Percentiles rank a stretch among this genome's conserved stretches.
These are phyloP conservation scores for Gari tellinella DNA, from an alignment of 2,888 invertebrate species.

Conservation along the genomic window DNA sequence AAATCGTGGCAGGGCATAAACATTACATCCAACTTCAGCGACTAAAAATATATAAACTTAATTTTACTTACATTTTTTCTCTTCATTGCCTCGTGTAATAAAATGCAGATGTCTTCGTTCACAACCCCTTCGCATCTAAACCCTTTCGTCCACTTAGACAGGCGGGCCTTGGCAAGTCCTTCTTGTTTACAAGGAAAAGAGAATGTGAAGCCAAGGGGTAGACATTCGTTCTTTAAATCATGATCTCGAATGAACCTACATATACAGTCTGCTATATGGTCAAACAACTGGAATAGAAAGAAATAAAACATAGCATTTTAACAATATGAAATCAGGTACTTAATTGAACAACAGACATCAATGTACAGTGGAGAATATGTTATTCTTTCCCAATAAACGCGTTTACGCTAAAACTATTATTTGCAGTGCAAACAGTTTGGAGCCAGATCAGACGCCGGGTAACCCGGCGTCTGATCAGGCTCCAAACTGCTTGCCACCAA, in stretches of 20 bases:
- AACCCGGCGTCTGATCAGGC: no score
- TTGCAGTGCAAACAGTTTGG: no score
- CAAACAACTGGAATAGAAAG: constrained; percentile 89
- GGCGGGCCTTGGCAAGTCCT: constrained; percentile 93
- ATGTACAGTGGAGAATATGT: no score
- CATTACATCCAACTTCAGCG: no score
- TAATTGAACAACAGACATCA: no score
- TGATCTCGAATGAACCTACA: constrained; percentile 95
- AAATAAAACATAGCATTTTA: background rate
- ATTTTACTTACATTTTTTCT: constrained; percentile 85
- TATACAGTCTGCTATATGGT: constrained; percentile 97
- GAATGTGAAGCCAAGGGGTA: constrained; percentile 97
- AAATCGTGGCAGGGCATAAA: no score
- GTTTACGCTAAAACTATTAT: no score
- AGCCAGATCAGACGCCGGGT: no score
- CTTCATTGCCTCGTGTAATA: constrained; percentile 93
- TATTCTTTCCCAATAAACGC: no score
- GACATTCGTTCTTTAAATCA: constrained; percentile 85
- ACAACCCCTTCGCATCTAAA: constrained; percentile 96
- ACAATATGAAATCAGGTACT: no score
- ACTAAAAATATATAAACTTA: no score
- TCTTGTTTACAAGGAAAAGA: constrained; percentile 95
- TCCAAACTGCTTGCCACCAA: no score
- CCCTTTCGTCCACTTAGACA: constrained; percentile 97
- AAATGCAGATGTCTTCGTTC: constrained; percentile 94